Evolutionary conservation across 2,113 vertebrate genomes (phyloP).

Genomic region (Orthonyx spaldingii): DNA sequence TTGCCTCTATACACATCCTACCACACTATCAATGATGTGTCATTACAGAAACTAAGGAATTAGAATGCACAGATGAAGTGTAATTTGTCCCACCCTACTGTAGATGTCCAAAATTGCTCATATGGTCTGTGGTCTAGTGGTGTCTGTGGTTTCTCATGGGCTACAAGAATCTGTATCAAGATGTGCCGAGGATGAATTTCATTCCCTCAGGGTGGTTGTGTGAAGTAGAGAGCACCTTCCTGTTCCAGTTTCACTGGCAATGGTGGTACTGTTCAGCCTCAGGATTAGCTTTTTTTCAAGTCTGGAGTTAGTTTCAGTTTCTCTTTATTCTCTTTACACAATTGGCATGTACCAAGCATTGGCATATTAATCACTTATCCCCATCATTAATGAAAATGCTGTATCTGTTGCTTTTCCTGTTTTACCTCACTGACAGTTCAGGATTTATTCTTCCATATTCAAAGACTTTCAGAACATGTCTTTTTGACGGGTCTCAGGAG

Average conservation of each 20-base stretch:
- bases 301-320: background rate
- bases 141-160: background rate
- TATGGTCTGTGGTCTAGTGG: background rate
- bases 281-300: background rate
- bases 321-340: background rate
- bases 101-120: background rate
- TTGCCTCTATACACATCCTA: background rate
- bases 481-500: background rate
- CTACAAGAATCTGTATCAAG: background rate
- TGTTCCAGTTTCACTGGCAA: background rate
- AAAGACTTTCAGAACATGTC: background rate
- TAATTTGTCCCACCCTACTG: background rate
- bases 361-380: background rate
- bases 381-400: background rate
- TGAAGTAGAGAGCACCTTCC: background rate
- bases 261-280: background rate
- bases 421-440: background rate
- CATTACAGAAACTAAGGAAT: background rate
- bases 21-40: background rate
- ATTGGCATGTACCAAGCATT: background rate
- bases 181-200: background rate
- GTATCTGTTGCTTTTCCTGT: background rate
- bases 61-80: background rate
- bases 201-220: background rate
- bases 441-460: background rate